phyloP scores from a whole-genome alignment of 2,113 vertebrate genomes.

The Channa maculata region DNA sequence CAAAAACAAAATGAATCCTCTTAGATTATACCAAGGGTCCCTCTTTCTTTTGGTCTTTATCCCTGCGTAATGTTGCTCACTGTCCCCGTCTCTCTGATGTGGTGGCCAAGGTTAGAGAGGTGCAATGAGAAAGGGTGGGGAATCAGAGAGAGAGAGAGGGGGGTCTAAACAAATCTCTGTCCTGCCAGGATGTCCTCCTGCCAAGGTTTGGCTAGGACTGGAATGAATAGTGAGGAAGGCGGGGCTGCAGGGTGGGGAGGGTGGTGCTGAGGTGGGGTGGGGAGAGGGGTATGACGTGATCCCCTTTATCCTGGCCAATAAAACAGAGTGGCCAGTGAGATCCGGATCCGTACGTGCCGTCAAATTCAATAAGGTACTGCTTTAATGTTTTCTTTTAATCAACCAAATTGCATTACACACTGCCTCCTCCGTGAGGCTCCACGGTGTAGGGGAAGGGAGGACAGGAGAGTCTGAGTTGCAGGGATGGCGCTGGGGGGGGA shows the following conservation, averaged over 20 bases:
- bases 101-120: constrained; percentile 77
- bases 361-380: constrained; percentile 88
- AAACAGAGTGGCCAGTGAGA: constrained; percentile 86
- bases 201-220: constrained; percentile 80
- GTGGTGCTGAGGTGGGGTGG: constrained; percentile 54
- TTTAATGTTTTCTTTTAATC: constrained; percentile 91
- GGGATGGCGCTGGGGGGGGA: constrained; percentile 1
- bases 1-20: constrained; percentile 77
- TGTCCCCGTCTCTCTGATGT: constrained; percentile 35
- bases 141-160: constrained; percentile 28
- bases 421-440: constrained; percentile 62
- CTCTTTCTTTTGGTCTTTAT: constrained; percentile 39
- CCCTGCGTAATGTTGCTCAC: constrained; percentile 18
- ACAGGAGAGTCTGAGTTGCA: constrained; percentile 10
- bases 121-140: constrained; percentile 50
- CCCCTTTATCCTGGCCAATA: constrained; percentile 85
- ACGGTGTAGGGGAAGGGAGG: constrained; percentile 27
- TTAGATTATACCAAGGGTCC: constrained; percentile 50
- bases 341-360: constrained; percentile 86
- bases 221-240: constrained; percentile 59
- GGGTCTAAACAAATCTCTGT: constrained; percentile 80
- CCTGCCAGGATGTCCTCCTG: constrained; percentile 81
- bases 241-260: constrained; percentile 54
- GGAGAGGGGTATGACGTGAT: constrained; percentile 84
- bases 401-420: constrained; percentile 89